These are phyloP conservation scores for Erpobdella octoculata DNA, from an alignment of 2,888 invertebrate genomes.

Conservation along the genomic window DNA sequence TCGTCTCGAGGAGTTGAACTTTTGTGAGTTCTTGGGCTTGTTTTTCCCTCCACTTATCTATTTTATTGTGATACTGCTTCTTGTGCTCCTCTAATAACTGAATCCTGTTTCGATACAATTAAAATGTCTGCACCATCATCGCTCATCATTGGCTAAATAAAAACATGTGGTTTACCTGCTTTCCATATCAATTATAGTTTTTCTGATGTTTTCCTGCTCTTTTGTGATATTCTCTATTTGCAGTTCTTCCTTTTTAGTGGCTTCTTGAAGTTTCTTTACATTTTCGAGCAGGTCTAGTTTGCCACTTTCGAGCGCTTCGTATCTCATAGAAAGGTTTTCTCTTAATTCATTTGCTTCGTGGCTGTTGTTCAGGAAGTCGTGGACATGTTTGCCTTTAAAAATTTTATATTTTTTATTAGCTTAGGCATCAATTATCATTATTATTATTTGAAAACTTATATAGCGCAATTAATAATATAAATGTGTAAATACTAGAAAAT, in stretches of 20 bases:
- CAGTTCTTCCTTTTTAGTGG: neutral
- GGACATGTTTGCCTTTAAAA: too few species aligned
- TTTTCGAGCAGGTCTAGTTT: neutral
- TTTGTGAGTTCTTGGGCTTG: neutral
- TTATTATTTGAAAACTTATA: too few species aligned
- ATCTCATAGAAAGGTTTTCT: neutral
- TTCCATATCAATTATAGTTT: neutral
- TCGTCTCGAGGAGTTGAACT: neutral
- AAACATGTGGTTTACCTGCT: neutral
- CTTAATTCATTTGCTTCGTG: neutral
- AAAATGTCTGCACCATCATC: neutral
- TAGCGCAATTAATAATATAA: too few species aligned
- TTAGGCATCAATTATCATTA: too few species aligned
- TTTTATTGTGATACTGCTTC: neutral
- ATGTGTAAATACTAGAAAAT: too few species aligned
- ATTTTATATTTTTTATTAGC: too few species aligned
- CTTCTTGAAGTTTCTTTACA: neutral
- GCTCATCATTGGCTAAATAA: neutral
- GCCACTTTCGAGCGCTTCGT: neutral
- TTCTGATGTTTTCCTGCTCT: slow-evolving; percentile 1
- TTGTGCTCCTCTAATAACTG: neutral
- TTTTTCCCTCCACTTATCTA: neutral
- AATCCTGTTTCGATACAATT: neutral
- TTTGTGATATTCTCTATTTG: slow-evolving; percentile 5
- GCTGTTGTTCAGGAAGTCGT: too few species aligned